Percentiles rank a stretch among this genome's conserved stretches.
phyloP scores from a whole-genome alignment of 2,888 invertebrate species.

The Synergus laeviventris region DNA sequence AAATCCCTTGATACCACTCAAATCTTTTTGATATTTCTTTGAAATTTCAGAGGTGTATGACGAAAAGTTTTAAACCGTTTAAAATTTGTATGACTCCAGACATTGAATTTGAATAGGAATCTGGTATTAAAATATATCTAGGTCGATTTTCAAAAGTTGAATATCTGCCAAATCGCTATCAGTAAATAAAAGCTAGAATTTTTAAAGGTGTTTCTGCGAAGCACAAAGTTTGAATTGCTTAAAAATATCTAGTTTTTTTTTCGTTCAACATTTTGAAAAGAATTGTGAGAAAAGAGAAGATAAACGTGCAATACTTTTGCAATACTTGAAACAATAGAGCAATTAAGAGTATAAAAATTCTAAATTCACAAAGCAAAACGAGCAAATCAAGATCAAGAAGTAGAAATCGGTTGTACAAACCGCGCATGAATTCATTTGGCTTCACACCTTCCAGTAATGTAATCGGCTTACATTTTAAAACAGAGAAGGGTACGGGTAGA shows the following conservation, averaged over 20 bases:
- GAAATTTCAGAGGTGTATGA: too few species aligned
- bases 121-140: not conserved
- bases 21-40: too few species aligned
- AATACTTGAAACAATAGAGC: slow-evolving; percentile 24
- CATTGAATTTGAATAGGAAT: not conserved
- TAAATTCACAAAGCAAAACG: not conserved
- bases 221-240: not conserved
- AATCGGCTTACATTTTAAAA: slow-evolving; percentile 37
- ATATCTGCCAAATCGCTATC: not conserved
- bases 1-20: too few species aligned
- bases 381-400: slow-evolving; percentile 26
- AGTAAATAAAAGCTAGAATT: not conserved
- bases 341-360: slow-evolving; percentile 7
- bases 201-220: not conserved
- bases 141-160: not conserved
- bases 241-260: not conserved
- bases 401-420: slow-evolving; percentile 23
- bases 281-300: not conserved
- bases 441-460: slow-evolving; percentile 7
- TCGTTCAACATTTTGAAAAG: not conserved
- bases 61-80: not conserved
- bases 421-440: slow-evolving; percentile 28
- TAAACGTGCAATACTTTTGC: not conserved
- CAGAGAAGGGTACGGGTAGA: slow-evolving; percentile 24
- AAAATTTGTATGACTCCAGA: not conserved